Evolutionary conservation across 2,888 invertebrate genomes (phyloP), one percentile per base, ranked within the genome.

Genomic region (Agrypnus murinus): DNA sequence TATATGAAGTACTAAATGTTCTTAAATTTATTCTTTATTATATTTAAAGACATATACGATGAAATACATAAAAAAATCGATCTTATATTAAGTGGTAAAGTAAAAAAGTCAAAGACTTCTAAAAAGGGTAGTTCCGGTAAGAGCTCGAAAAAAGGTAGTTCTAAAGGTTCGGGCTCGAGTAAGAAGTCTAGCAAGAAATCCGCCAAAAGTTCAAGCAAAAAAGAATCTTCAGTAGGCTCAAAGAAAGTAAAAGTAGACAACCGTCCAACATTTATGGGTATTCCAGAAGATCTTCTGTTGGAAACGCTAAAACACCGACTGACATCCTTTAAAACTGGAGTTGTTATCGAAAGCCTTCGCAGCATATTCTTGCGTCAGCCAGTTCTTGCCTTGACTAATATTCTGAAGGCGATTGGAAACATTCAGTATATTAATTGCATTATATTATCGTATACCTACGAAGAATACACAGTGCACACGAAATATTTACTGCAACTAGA

Each of bases 301-400:
- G 78, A 81, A 38, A 66, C 84, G 19, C 50, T 84, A 14, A 73
- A 74, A 55, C 45, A 68, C 9, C 78, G 77, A 69, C 57, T 83
- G 32, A n/a, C 31, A 3, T 25, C 53, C 6, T 77, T 74, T 55
- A 58, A 71, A 34, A 74, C 63, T 17, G 82, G 80, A 17, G 12
- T 84, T 25, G 75, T 85, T 7, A 79, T 85, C 9, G 84, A 85
- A 70, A 81, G 81, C 31, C 74, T 86, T 17, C 38, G 79, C 12
- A 84, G 83, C 64, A 73, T 74, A 6, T 85, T 85, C 68, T 65
- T 85, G 9, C 65, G 73, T 5, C 75, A 77, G 15, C 78, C 80
- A 6, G 67, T 75, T 19, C 34, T 79, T 4, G 78, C 80, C 9
- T 72, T 84, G 15, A 75, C 79, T 59, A 76, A 74, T 59, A 55